phyloP scores from a whole-genome alignment of 2,888 invertebrate species.

The Physocephala rufipes region DNA sequence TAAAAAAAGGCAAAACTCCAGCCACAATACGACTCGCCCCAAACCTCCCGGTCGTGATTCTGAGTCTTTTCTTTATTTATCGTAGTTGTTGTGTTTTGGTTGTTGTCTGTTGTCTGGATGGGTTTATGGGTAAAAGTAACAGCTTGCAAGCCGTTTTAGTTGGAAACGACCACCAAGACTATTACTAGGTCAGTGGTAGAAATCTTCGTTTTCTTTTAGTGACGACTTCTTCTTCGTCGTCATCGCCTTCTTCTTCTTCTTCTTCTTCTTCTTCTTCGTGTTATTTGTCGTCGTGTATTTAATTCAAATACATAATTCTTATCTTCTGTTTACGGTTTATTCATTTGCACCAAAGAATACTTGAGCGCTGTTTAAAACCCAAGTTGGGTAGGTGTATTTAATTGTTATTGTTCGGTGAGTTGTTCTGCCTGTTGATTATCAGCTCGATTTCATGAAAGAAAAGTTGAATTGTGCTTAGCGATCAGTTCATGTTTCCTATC shows the following conservation, averaged over 20 bases:
- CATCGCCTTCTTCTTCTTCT: background rate
- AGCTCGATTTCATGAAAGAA: no score
- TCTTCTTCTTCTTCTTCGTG: background rate
- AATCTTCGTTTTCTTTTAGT: conserved; percentile 38
- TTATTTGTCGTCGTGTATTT: background rate
- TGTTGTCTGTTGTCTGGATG: conserved; percentile 22
- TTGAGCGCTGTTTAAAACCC: background rate
- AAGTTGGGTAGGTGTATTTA: no score
- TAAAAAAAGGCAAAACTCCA: no score
- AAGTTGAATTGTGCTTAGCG: no score
- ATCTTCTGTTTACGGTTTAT: background rate
- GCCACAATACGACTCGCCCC: background rate
- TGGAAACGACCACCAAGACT: conserved; percentile 19
- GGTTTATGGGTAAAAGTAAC: conserved; percentile 31
- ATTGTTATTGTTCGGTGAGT: no score
- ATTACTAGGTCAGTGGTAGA: conserved; percentile 51
- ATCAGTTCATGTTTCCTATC: no score
- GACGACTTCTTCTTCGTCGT: background rate
- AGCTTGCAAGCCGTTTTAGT: conserved; percentile 16
- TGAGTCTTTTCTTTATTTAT: no score
- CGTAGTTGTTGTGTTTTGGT: conserved; percentile 6
- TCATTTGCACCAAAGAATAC: conserved; percentile 7
- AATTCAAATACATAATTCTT: background rate
- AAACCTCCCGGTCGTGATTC: no score
- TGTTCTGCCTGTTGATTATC: no score